Evolutionary conservation across 2,797 vertebrate species (phyloP).

Genomic region (Acipenser ruthenus): DNA sequence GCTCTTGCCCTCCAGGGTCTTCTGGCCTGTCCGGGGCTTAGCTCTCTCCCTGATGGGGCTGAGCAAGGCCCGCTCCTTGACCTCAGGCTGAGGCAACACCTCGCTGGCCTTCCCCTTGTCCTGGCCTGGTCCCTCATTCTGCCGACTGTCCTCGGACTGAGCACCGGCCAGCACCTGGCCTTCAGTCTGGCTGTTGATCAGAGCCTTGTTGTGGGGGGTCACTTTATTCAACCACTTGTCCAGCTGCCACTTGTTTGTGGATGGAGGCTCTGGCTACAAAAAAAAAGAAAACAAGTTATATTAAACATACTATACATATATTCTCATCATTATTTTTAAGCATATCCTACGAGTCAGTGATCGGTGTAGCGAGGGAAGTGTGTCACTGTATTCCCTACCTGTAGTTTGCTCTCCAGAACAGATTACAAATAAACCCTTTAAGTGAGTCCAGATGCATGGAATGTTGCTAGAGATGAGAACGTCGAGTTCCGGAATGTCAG

Average conservation of each 20-base stretch:
- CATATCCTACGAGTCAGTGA: no score
- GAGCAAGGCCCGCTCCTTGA: constrained; percentile 74
- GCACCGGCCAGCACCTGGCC: constrained; percentile 56
- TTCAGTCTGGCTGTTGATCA: constrained; percentile 78
- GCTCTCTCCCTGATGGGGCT: constrained; percentile 79
- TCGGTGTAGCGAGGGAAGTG: no score
- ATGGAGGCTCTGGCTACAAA: constrained; percentile 82
- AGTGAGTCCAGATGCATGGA: no score
- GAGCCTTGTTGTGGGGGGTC: constrained; percentile 85
- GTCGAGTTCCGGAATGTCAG: no score
- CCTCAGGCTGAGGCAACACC: constrained; percentile 56
- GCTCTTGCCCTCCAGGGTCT: constrained; percentile 75
- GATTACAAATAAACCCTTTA: no score
- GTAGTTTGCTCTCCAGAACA: no score
- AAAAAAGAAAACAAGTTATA: constrained; percentile 16
- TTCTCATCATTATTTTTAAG: no score
- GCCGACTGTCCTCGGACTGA: constrained; percentile 61
- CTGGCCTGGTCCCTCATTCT: constrained; percentile 60
- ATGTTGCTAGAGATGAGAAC: no score
- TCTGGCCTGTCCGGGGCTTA: constrained; percentile 76
- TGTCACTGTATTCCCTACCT: no score
- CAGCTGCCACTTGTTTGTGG: constrained; percentile 94
- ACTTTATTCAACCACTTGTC: constrained; percentile 98
- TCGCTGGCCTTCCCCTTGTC: constrained; percentile 69
- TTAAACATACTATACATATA: no score